A percentile compares a stretch with the other conserved stretches of the same genome.
Conservation (phyloP, 2,888 invertebrate species). For the Pammene fasciana region DNA sequence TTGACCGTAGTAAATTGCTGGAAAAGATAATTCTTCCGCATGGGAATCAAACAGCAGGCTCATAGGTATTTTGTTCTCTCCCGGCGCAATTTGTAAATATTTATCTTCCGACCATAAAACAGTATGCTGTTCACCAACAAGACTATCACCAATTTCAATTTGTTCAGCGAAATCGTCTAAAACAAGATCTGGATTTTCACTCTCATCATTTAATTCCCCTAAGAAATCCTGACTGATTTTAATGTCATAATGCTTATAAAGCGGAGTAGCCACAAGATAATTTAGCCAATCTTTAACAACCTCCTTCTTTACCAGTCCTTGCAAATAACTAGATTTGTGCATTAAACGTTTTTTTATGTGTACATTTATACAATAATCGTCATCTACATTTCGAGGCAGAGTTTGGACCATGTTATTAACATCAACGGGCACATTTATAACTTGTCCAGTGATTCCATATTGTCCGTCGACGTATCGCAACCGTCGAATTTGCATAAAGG, state of each 20-base stretch:
- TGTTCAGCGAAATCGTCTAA: slow-evolving; percentile 49
- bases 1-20: slow-evolving; percentile 61
- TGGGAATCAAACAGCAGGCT: slow-evolving; percentile 59
- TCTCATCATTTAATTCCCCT: slow-evolving; percentile 44
- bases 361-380: slow-evolving; percentile 57
- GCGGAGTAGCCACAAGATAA: slow-evolving; percentile 47
- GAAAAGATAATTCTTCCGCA: slow-evolving; percentile 66
- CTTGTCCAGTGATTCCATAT: slow-evolving; percentile 60
- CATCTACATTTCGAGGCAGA: slow-evolving; percentile 55
- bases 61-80: slow-evolving; percentile 50
- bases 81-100: slow-evolving; percentile 53
- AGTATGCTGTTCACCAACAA: slow-evolving; percentile 52
- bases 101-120: slow-evolving; percentile 56
- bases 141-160: slow-evolving; percentile 52
- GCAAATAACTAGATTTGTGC: slow-evolving; percentile 55
- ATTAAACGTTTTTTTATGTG: slow-evolving; percentile 54
- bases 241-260: slow-evolving; percentile 55
- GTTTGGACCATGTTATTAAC: slow-evolving; percentile 56
- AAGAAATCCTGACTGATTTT: slow-evolving; percentile 51
- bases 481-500: slow-evolving; percentile 59
- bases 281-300: slow-evolving; percentile 52
- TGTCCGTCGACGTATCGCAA: slow-evolving; percentile 54
- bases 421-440: slow-evolving; percentile 61
- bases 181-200: slow-evolving; percentile 45
- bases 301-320: slow-evolving; percentile 50